These are phyloP conservation scores for Aleiodes alternator DNA, from an alignment of 2,888 invertebrate species.

Conservation along the genomic window DNA sequence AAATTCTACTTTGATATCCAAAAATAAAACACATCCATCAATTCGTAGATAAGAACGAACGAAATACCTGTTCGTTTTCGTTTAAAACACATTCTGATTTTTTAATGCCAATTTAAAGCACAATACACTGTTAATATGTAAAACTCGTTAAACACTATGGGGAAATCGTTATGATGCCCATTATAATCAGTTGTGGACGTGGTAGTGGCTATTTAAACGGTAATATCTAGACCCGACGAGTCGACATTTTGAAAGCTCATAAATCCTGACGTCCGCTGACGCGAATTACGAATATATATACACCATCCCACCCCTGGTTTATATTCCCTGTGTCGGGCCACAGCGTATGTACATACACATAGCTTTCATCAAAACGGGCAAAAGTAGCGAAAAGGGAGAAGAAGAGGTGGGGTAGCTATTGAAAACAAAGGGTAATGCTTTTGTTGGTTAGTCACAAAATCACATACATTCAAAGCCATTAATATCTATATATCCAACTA, in stretches of 20 bases:
- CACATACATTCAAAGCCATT: not conserved
- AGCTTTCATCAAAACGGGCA: slow-evolving; percentile 23
- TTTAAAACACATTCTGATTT: too few relatives aligned
- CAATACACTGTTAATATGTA: slow-evolving; percentile 15
- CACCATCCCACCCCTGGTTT: slow-evolving; percentile 8
- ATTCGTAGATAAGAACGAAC: too few relatives aligned
- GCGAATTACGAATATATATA: slow-evolving; percentile 40
- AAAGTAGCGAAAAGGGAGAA: slow-evolving; percentile 10
- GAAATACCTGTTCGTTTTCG: too few relatives aligned
- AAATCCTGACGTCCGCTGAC: slow-evolving; percentile 39
- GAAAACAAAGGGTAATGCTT: slow-evolving; percentile 44
- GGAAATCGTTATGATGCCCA: slow-evolving; percentile 15
- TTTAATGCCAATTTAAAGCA: not conserved
- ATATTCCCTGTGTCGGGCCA: slow-evolving; percentile 7
- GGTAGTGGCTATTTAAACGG: slow-evolving; percentile 36
- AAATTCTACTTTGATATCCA: too few relatives aligned
- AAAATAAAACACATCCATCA: too few relatives aligned
- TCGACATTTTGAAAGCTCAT: slow-evolving; percentile 44
- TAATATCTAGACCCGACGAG: slow-evolving; percentile 30
- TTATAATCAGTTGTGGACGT: slow-evolving; percentile 38
- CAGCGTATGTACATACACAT: slow-evolving; percentile 6
- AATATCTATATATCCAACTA: not conserved
- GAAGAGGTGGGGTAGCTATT: not conserved
- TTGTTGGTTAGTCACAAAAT: slow-evolving; percentile 17
- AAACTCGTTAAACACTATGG: slow-evolving; percentile 11